Evolutionary conservation across 2,888 invertebrate genomes (phyloP).

Genomic region (Ypsolopha sequella): DNA sequence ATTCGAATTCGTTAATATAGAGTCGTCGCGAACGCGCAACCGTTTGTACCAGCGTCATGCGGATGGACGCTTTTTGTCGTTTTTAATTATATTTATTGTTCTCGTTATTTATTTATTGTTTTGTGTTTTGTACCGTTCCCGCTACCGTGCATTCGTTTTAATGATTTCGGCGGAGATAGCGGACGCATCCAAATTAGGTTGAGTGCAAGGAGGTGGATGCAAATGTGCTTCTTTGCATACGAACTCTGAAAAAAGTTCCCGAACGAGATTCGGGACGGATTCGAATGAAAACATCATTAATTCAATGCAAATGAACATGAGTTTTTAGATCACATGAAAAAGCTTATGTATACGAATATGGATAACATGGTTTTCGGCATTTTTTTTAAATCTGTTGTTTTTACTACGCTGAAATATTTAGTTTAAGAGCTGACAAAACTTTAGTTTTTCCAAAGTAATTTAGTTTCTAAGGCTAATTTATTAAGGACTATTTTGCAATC

Average conservation of each 20-base stretch:
- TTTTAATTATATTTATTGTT: slow-evolving; percentile 69
- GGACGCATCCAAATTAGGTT: slow-evolving; percentile 59
- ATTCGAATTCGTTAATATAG: slow-evolving; percentile 43
- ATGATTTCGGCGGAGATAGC: slow-evolving; percentile 53
- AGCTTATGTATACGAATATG: too few species aligned
- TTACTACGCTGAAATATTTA: too few species aligned
- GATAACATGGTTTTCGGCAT: too few species aligned
- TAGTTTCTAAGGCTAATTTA: too few species aligned
- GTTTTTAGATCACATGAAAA: slow-evolving; percentile 10
- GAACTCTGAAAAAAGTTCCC: slow-evolving; percentile 26
- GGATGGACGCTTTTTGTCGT: slow-evolving; percentile 63
- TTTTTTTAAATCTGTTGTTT: too few species aligned
- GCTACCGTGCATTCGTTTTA: slow-evolving; percentile 63
- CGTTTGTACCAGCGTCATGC: slow-evolving; percentile 56
- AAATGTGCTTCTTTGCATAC: slow-evolving; percentile 58
- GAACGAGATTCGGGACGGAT: slow-evolving; percentile 29
- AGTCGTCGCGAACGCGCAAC: slow-evolving; percentile 53
- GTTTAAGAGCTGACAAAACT: too few species aligned
- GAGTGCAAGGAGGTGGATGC: slow-evolving; percentile 39
- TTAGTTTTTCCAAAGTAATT: too few species aligned
- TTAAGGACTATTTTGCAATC: too few species aligned
- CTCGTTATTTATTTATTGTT: slow-evolving; percentile 65
- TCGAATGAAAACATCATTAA: slow-evolving; percentile 55
- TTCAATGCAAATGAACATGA: slow-evolving; percentile 44
- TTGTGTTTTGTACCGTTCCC: slow-evolving; percentile 48